Conservation (phyloP, 2,113 vertebrate species). For the Nymphicus hollandicus region DNA sequence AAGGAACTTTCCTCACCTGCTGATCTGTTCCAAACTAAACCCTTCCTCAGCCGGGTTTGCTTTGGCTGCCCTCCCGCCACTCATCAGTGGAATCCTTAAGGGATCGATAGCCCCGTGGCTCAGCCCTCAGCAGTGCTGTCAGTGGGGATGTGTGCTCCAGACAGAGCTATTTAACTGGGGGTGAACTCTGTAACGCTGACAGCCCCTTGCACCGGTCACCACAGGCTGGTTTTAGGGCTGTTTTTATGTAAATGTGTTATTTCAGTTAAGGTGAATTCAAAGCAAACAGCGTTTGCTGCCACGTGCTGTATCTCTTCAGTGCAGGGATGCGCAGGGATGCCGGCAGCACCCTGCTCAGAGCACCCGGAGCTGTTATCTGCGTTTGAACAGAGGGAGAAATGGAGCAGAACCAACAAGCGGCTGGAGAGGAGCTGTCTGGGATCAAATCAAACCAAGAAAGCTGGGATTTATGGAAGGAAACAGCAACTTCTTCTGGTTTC, state of each 20-base stretch:
- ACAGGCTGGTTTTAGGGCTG: background rate
- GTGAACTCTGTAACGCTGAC: background rate
- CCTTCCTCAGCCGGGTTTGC: background rate
- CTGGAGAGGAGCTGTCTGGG: background rate
- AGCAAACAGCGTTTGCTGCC: background rate
- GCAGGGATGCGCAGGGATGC: background rate
- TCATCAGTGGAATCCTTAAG: background rate
- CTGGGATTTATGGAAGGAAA: constrained; percentile 60
- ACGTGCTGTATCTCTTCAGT: rapidly evolving
- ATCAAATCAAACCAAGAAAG: background rate
- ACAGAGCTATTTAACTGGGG: rapidly evolving
- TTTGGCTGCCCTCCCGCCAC: background rate
- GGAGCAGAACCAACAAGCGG: background rate
- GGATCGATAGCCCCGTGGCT: background rate
- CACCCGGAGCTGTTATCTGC: background rate
- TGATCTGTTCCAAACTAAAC: background rate
- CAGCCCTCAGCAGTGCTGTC: background rate
- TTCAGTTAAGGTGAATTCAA: background rate
- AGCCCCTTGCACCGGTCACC: background rate
- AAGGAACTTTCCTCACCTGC: background rate
- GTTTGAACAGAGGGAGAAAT: background rate
- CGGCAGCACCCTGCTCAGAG: background rate
- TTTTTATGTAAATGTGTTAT: background rate
- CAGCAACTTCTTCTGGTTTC: background rate
- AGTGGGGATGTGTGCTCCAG: background rate